Conservation (phyloP, 2,888 invertebrate species). For the Chymomyza procnemis region DNA sequence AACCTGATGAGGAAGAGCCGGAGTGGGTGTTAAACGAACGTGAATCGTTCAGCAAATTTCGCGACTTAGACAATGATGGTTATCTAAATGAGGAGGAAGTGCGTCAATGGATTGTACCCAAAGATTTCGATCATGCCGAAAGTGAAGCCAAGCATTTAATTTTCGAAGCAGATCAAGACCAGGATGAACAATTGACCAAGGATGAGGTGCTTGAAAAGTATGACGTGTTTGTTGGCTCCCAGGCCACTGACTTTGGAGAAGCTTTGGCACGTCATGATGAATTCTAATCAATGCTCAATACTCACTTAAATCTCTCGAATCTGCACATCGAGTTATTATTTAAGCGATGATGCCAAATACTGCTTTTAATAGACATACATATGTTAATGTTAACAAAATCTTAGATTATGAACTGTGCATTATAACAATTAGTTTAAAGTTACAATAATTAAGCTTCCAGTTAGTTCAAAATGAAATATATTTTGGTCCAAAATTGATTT, state of each 20-base stretch:
- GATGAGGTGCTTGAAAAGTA: conserved; percentile 95
- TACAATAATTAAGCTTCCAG: not conserved
- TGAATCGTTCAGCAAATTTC: conserved; percentile 88
- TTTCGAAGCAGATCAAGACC: conserved; percentile 94
- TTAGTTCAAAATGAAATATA: not conserved
- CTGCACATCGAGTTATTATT: conserved; percentile 18
- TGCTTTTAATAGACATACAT: conserved; percentile 34
- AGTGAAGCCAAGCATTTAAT: conserved; percentile 97
- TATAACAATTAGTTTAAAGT: conserved; percentile 36
- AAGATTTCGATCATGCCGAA: conserved; percentile 97
- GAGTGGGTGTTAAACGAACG: conserved; percentile 97
- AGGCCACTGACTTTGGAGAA: conserved; percentile 99
- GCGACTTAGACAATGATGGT: conserved; percentile 85
- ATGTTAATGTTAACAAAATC: conserved; percentile 25
- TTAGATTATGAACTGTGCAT: conserved; percentile 38
- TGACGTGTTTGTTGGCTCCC: conserved; percentile 98
- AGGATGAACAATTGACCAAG: conserved; percentile 92
- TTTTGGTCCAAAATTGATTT: conserved; percentile 34
- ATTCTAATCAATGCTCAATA: conserved; percentile 82
- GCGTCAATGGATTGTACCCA: conserved; percentile 95
- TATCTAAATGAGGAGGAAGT: conserved; percentile 93
- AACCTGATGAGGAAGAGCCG: conserved; percentile 86
- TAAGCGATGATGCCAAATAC: conserved; percentile 50
- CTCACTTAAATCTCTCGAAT: conserved; percentile 26
- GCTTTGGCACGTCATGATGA: conserved; percentile 96